Evolutionary conservation across 2,113 vertebrate genomes (phyloP), one percentile per base, ranked within the genome.

Genomic region (Tichodroma muraria): DNA sequence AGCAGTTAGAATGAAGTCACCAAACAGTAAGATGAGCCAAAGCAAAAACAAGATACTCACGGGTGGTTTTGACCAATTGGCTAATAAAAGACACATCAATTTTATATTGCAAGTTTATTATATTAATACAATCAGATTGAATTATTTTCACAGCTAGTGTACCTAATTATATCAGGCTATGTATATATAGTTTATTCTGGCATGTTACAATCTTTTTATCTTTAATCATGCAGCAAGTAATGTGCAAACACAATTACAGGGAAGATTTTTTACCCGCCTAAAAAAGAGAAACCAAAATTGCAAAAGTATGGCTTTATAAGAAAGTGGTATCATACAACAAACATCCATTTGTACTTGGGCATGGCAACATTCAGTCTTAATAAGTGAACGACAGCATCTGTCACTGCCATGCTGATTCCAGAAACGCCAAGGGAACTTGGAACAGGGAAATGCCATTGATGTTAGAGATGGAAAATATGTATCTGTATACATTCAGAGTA

Each of bases 71-170:
- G 75, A 88, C 68, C 81, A 83, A 37, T 4, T 22, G 80, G 38
- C 40, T 82, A 89, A 94, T 63, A 76, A 88, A 93, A 89, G 91
- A 90, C 63, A 85, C 64, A 33, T 87, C 54, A 72, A 37, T 21
- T 93, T 96, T 91, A 78, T 86, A 70, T 25, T 87, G 33, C 70
- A 94, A 86, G 63, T 97, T 97, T 97, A 97, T 96, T 97, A 80
- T n/a, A 35, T 70, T 42, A 93, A 88, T 75, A 84, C 69, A 86
- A 81, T 90, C 64, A 75, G 56, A 82, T 90, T 76, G 80, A 93
- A 93, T 91, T 0, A 52, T 89, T 91, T 85, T 90, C 72, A 92
- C 75, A 94, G 78, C 35, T 85, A 53, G 64, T n/a, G 45, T 68
- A 64, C 21, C 9, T 84, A 61, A 78, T 85, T 87, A 57, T 40